phyloP scores from a whole-genome alignment of 2,113 vertebrate species.

The Catharus bicknelli region DNA sequence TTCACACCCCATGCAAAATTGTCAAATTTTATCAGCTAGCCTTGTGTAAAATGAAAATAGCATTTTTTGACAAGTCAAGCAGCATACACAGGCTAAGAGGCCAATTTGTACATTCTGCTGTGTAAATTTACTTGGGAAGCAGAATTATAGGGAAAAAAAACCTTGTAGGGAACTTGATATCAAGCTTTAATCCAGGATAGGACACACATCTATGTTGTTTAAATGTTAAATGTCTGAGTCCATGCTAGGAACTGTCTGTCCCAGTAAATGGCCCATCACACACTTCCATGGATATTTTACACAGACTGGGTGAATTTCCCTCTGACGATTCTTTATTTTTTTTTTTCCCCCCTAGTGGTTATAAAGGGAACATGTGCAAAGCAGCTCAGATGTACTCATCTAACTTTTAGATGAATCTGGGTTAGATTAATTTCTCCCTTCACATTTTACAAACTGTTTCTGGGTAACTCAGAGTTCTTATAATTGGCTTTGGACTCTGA shows the following conservation, averaged over 20 bases:
- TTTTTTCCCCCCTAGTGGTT: not conserved
- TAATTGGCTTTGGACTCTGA: not conserved
- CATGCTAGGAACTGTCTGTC: accelerated
- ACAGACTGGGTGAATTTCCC: not conserved
- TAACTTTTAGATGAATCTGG: not conserved
- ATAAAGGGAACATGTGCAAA: not conserved
- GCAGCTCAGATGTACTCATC: not conserved
- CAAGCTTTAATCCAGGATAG: not conserved
- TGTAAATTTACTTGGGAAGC: not conserved
- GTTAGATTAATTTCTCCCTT: not conserved
- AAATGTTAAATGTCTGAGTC: not conserved
- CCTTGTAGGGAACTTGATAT: not conserved
- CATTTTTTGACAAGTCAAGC: not conserved
- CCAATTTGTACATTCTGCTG: not conserved
- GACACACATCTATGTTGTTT: not conserved
- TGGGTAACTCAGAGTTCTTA: not conserved
- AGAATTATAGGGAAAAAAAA: not conserved
- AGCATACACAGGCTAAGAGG: not conserved
- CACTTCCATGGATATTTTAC: not conserved
- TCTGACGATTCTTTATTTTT: not conserved
- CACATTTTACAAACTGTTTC: not conserved
- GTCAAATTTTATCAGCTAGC: not conserved
- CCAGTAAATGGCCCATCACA: not conserved
- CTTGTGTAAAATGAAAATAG: not conserved
- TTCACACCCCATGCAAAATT: not conserved